These are phyloP conservation scores for Drosophila robusta DNA, from an alignment of 2,888 invertebrate species.

Conservation along the genomic window DNA sequence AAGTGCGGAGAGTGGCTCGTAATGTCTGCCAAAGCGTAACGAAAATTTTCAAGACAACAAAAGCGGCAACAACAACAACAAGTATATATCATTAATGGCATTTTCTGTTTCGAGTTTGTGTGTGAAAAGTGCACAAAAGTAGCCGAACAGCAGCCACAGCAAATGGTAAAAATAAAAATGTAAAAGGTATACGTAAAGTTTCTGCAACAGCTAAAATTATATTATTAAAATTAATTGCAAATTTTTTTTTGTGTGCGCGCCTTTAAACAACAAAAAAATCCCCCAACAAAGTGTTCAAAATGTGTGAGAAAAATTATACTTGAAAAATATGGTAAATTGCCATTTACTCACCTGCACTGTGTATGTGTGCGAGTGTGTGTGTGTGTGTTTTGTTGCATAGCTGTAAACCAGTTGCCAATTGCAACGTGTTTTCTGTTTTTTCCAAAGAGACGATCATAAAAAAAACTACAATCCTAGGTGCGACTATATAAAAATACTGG, in stretches of 20 bases:
- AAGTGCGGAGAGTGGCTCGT: constrained; percentile 76
- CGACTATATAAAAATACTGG: constrained; percentile 11
- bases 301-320: constrained; percentile 33
- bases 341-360: constrained; percentile 74
- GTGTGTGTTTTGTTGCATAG: constrained; percentile 68
- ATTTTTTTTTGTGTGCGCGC: constrained; percentile 23
- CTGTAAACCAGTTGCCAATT: constrained; percentile 79
- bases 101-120: constrained; percentile 76
- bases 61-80: constrained; percentile 35
- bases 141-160: constrained; percentile 35
- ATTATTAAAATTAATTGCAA: constrained; percentile 36
- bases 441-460: constrained; percentile 49
- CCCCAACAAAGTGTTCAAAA: constrained; percentile 17
- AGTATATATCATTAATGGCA: constrained; percentile 70
- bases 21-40: constrained; percentile 80
- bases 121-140: constrained; percentile 74
- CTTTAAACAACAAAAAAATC: constrained; percentile 3
- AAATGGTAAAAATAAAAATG: constrained; percentile 52
- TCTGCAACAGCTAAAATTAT: constrained; percentile 27
- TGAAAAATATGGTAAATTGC: constrained; percentile 55
- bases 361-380: constrained; percentile 15
- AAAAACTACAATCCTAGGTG: constrained; percentile 16
- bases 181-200: constrained; percentile 67
- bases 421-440: constrained; percentile 72
- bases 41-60: constrained; percentile 66